These are phyloP conservation scores for Scomber scombrus DNA, from an alignment of 2,113 vertebrate species.

Conservation along the genomic window DNA sequence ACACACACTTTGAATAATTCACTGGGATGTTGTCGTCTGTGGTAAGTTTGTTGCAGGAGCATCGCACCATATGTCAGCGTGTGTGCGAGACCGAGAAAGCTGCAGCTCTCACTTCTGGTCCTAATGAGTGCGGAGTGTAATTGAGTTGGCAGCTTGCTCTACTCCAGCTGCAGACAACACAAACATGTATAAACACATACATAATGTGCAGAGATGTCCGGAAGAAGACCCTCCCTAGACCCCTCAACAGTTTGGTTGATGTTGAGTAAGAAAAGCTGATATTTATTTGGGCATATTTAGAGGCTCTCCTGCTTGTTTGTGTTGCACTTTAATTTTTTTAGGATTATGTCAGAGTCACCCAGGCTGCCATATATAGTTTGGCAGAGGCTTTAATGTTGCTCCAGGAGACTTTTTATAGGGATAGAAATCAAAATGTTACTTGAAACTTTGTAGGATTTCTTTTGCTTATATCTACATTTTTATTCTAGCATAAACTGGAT, in stretches of 20 bases:
- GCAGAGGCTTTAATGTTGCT: too few relatives aligned
- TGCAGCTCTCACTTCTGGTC: conserved; percentile 32
- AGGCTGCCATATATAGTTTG: too few relatives aligned
- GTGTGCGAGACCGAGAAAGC: conserved; percentile 12
- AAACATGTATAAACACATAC: conserved; percentile 9
- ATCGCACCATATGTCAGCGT: conserved; percentile 51
- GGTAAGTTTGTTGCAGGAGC: conserved; percentile 21
- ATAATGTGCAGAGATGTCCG: not conserved
- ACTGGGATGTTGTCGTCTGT: conserved; percentile 29
- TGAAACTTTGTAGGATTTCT: too few relatives aligned
- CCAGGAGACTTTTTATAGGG: too few relatives aligned
- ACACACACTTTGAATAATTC: conserved; percentile 42
- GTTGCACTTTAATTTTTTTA: too few relatives aligned
- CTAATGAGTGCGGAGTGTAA: conserved; percentile 60
- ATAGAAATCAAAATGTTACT: too few relatives aligned
- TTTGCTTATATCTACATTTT: too few relatives aligned
- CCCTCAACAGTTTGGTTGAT: not conserved
- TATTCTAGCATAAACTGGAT: too few relatives aligned
- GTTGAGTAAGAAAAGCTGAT: not conserved
- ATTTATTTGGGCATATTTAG: not conserved
- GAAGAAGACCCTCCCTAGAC: not conserved
- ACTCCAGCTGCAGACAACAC: conserved; percentile 41
- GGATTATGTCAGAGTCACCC: too few relatives aligned
- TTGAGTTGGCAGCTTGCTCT: conserved; percentile 35
- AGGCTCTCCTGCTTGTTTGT: not conserved